Evolutionary conservation across 2,113 vertebrate genomes (phyloP), one percentile per base, ranked within the genome.

Genomic region (Phrynosoma blainvillii): DNA sequence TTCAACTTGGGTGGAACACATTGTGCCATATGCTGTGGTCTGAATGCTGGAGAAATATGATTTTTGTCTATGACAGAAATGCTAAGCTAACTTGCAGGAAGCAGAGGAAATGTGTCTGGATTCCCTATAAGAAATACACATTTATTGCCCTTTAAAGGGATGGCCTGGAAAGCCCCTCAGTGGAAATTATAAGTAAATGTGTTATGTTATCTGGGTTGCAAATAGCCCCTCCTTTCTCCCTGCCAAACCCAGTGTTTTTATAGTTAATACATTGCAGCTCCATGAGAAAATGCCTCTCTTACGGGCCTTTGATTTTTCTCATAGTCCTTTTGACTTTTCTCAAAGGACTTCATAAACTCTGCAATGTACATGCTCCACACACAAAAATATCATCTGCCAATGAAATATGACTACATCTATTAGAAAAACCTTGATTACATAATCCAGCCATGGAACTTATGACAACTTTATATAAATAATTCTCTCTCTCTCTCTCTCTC

Each of bases 401-500:
- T 66, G 74, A 84, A 47, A 79, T 84, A n/a, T 5, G 68, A 2
- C n/a, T 5, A 10, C 2, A 14, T 87, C 2, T 75, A 56, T 85
- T 79, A 89, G 21, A 73, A 13, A 74, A 74, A 7, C 36, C 20
- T 86, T 25, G 54, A 79, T 82, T 75, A 85, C 21, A 86, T 68
- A 54, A 56, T 84, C 87, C 74, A 59, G 65, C 32, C 65, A 79
- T 27, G 54, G 65, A 77, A n/a, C 65, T 8, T 52, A 36, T 75
- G 83, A 89, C 88, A 76, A 42, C 70, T 85, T 85, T 85, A 59
- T 81, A n/a, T 88, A 91, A 89, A 80, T 1, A 89, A 68, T 0
- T 62, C 59, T 62, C 18, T 62, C 18, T 62, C 59, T 62, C 59
- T 62, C 18, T 62, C 13, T 18, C 56, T 56, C 56, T 56, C 56